phyloP scores from a whole-genome alignment of 2,113 vertebrate species.

The Diadophis punctatus region DNA sequence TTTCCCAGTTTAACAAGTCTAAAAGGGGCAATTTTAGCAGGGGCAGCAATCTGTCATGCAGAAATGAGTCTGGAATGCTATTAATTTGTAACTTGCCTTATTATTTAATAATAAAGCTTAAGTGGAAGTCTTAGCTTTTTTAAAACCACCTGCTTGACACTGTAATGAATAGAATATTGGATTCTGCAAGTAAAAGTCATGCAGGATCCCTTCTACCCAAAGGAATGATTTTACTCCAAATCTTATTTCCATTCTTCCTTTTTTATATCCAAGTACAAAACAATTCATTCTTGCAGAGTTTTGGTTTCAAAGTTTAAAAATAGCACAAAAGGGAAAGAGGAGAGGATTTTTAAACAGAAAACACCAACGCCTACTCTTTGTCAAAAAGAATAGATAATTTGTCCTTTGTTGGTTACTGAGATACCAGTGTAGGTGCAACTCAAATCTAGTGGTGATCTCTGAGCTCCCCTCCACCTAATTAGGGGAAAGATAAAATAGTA shows the following conservation, averaged over 20 bases:
- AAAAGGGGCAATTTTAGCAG: background rate
- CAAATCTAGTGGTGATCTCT: constrained; percentile 56
- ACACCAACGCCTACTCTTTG: background rate
- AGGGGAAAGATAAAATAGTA: constrained; percentile 70
- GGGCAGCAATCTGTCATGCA: background rate
- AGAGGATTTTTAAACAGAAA: background rate
- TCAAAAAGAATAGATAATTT: constrained; percentile 23
- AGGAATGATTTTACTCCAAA: background rate
- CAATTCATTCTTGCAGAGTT: rapidly evolving
- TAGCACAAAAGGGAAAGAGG: background rate
- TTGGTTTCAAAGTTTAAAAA: background rate
- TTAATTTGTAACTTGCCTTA: background rate
- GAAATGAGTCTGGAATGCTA: background rate
- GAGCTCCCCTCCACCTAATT: constrained; percentile 67
- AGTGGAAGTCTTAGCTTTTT: background rate
- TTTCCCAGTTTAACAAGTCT: background rate
- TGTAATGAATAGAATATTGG: background rate
- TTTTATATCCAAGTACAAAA: rapidly evolving
- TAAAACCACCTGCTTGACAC: background rate
- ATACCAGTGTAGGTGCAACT: constrained; percentile 50
- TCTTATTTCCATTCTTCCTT: background rate
- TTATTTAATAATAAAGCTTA: background rate
- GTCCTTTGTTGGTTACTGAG: constrained; percentile 15
- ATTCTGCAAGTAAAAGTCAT: background rate
- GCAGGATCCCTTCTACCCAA: background rate